Base-by-base conservation (phyloP, 2,113 vertebrate species). In the Tichodroma muraria region DNA sequence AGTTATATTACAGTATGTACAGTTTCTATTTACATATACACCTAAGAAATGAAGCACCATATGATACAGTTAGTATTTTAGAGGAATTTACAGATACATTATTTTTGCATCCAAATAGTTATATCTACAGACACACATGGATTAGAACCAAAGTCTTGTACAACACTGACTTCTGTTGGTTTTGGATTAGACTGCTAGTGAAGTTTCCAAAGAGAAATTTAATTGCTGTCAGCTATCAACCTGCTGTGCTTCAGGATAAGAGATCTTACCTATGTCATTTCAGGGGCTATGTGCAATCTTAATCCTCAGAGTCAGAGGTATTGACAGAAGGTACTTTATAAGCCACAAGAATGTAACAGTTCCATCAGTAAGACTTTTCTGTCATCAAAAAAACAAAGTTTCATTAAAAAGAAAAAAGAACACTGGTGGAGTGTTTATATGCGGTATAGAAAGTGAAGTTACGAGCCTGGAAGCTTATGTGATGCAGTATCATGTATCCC, bases 1-100 rank as follows among this genome's bases (percentile, higher is more conserved):
- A 94, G 61, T 56, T 97, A 96, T 94, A 91, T 96, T 97, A 97
- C 96, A 96, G 54, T 97, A 97, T 97, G 84, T 97, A 97, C 96
- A 97, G 49, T 91, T 90, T 70, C 79, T 95, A 96, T 97, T 90
- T 94, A 97, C 85, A 97, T 83, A 63, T 21, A 89, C 16, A 52
- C 76, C 78, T 73, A 90, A 83, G 78, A 94, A 77, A 85, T 37
- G 30, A 94, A 97, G 91, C 86, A 94, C 77, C 88, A 40, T 83
- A 90, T 92, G 27, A 94, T 85, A 91, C 75, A 90, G 53, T 80
- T 63, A 85, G 35, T 77, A 52, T 60, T 91, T 85, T 49, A 83
- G 57, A 91, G 25, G 61, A 88, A 90, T 95, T 88, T 94, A 95
- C 94, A 95, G 49, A 56, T 66, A 40, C 22, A 75, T 94, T 81